Percentiles rank a stretch among this genome's conserved stretches.
These are phyloP conservation scores for Scaptomyza tumidula DNA, from an alignment of 2,888 invertebrate genomes.

Conservation along the genomic window DNA sequence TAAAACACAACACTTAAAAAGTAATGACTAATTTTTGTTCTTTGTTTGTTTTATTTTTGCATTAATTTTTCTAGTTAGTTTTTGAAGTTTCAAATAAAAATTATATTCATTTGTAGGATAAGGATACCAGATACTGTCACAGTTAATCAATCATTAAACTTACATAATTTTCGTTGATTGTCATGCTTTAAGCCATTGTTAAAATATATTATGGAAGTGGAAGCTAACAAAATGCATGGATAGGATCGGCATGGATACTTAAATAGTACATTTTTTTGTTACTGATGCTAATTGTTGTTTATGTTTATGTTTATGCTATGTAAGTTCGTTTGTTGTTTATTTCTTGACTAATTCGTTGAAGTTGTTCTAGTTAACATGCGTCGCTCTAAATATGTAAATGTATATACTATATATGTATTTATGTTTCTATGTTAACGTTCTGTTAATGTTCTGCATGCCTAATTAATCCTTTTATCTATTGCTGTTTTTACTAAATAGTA, in stretches of 20 bases:
- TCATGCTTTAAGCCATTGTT: conserved; percentile 72
- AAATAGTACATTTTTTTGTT: not conserved
- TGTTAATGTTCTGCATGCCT: conserved; percentile 36
- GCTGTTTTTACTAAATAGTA: conserved; percentile 35
- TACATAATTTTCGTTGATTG: conserved; percentile 66
- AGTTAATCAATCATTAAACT: conserved; percentile 44
- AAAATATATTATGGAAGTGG: conserved; percentile 11
- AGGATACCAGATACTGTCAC: conserved; percentile 7
- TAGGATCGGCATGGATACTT: too few species aligned
- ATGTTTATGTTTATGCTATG: conserved; percentile 24
- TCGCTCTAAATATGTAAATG: conserved; percentile 28
- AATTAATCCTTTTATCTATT: conserved; percentile 38
- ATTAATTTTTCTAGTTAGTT: conserved; percentile 29
- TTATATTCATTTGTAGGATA: conserved; percentile 8
- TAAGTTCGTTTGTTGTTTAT: conserved; percentile 63
- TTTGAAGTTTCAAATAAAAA: conserved; percentile 10
- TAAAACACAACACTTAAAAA: conserved; percentile 64
- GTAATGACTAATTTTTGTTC: conserved; percentile 30
- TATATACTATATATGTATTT: conserved; percentile 13
- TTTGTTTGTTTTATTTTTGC: not conserved
- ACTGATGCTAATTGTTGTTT: conserved; percentile 15
- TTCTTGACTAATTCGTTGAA: conserved; percentile 72
- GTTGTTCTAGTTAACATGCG: conserved; percentile 67
- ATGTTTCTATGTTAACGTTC: conserved; percentile 36
- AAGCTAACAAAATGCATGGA: too few species aligned